Evolutionary conservation across 2,113 vertebrate genomes (phyloP).

Genomic region (Malurus elegans): DNA sequence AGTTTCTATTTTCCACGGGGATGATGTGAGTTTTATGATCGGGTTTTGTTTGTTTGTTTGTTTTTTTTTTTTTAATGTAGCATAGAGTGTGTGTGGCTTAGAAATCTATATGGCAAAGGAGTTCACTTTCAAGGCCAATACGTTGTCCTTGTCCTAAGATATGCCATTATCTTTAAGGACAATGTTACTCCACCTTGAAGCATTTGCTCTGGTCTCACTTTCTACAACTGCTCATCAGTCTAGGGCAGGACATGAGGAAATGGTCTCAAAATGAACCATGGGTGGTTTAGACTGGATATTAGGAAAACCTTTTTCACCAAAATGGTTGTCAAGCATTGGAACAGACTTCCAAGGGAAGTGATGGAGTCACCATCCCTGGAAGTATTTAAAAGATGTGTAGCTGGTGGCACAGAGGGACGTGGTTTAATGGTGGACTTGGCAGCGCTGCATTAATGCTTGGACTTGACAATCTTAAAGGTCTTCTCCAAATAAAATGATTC

Average conservation of each 20-base stretch:
- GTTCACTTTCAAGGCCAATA: neutral
- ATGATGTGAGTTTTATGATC: neutral
- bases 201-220: neutral
- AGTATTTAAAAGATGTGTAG: neutral
- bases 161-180: neutral
- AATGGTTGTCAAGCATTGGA: neutral
- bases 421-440: neutral
- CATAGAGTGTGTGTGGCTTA: neutral
- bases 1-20: neutral
- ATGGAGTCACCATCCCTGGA: neutral
- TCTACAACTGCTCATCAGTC: neutral
- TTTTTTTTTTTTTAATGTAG: neutral
- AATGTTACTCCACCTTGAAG: neutral
- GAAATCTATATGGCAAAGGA: neutral
- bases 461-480: neutral
- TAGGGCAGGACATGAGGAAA: neutral
- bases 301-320: neutral
- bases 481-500: neutral
- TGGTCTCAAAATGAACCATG: neutral
- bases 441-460: neutral
- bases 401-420: accelerated
- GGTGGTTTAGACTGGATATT: neutral
- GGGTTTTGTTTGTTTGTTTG: too few species aligned
- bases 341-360: neutral
- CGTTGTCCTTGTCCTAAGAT: neutral